Conservation (phyloP, 1,140 invertebrate genomes). For the Orchestia grillus region DNA sequence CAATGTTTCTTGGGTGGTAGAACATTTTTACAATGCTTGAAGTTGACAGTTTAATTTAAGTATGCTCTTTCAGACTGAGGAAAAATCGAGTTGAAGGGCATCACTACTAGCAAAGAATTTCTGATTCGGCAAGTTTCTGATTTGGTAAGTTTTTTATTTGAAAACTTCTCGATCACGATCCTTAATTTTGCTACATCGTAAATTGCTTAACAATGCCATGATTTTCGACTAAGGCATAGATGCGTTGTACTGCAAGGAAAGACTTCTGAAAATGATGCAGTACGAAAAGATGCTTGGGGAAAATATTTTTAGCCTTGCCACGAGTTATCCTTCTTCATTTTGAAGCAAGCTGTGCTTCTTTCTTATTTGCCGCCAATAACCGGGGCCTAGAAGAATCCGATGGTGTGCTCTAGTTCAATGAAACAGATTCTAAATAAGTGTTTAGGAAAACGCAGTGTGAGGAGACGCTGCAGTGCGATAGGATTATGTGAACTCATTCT, state of each 20-base stretch:
- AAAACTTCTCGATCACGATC: neutral
- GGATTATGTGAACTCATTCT: neutral
- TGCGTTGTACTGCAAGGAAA: neutral
- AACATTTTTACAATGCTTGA: too few species aligned
- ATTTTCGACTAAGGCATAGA: neutral
- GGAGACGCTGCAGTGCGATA: neutral
- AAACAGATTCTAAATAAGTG: neutral
- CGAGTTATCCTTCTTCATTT: neutral
- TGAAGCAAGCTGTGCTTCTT: neutral
- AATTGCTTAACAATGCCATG: neutral
- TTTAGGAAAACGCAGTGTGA: neutral
- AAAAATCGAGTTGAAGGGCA: neutral
- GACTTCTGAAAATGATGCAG: neutral
- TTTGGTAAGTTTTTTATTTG: neutral
- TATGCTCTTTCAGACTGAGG: neutral
- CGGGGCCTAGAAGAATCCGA: neutral
- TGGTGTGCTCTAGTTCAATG: neutral
- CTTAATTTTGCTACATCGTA: neutral
- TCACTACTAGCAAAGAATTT: neutral
- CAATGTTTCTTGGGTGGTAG: too few species aligned
- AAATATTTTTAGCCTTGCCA: too few species aligned
- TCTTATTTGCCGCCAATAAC: neutral
- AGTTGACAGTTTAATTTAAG: too few species aligned
- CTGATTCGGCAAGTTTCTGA: neutral
- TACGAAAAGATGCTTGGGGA: neutral